A percentile compares a stretch with the other conserved stretches of the same genome.
Conservation (phyloP, 1,140 invertebrate genomes). For the Meteorus sp. region DNA sequence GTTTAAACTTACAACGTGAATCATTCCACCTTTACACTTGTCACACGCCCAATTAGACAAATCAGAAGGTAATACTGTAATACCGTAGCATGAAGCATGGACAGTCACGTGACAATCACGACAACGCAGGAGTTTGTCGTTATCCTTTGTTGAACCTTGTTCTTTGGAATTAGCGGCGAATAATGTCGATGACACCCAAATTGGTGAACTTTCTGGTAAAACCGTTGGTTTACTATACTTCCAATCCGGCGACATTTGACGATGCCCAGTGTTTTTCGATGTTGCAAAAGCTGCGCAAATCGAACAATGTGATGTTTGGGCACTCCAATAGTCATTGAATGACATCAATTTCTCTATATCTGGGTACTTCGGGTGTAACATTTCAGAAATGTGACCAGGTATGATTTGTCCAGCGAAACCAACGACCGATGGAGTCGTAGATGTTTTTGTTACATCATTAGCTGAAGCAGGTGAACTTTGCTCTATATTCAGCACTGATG, state of each 20-base stretch:
- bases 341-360: constrained; percentile 41
- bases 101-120: constrained; percentile 57
- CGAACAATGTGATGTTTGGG: constrained; percentile 51
- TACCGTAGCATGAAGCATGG: constrained; percentile 59
- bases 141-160: constrained; percentile 48
- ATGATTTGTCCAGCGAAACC: constrained; percentile 12
- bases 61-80: constrained; percentile 47
- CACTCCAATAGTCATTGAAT: constrained; percentile 56
- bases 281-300: constrained; percentile 50
- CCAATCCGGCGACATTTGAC: constrained; percentile 52
- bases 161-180: constrained; percentile 55
- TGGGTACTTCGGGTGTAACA: constrained; percentile 46
- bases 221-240: constrained; percentile 46
- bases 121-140: constrained; percentile 54
- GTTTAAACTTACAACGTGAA: constrained; percentile 45
- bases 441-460: not conserved
- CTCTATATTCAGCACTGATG: constrained; percentile 27
- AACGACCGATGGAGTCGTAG: not conserved
- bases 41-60: constrained; percentile 58
- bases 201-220: constrained; percentile 53
- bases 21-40: constrained; percentile 53
- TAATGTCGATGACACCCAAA: constrained; percentile 52
- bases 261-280: constrained; percentile 35
- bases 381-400: constrained; percentile 47
- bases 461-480: constrained; percentile 11